Base-by-base conservation (phyloP, 2,797 vertebrate genomes). In the Macropus fuliginosus region DNA sequence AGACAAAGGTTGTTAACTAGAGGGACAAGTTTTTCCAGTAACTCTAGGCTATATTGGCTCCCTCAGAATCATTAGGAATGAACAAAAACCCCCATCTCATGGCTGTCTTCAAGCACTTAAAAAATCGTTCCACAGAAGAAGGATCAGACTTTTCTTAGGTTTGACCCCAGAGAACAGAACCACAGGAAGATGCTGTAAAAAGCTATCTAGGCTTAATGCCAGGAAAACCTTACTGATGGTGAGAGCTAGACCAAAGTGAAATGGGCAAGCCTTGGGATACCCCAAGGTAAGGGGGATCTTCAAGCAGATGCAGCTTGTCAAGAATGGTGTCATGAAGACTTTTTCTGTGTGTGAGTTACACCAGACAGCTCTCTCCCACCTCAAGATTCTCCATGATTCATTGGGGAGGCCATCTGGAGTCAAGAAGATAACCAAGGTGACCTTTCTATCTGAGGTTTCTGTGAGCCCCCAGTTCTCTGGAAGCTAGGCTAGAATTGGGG, bases 41-140 rank as follows among this genome's bases (percentile, higher is more conserved):
- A 93, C 56, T 13, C 91, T 66, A 54, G 74, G 87, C 3, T n/a
- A 92, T 55, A 29, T 52, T 93, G 56, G n/a, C 56, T 94, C 57
- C 90, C 91, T 81, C 10, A 91, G 74, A 92, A 93, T 40, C 56
- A 28, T 91, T 29, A 96, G 56, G 56, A 91, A 18, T 74, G 34
- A 90, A 92, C 56, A 94, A 16, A 74, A 57, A 93, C 24, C 29
- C 66, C 52, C 16, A 40, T 91, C 89, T 59, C 90, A 90, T 0
- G 40, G 74, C 40, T 46, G 40, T 46, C 74, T 46, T 27, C 74
- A 46, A 81, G 21, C 40, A 46, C n/a, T 81, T 46, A 87, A 50
- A 87, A 27, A 87, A 87, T 2, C 46, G 9, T 50, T 21, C 34
- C 27, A 87, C n/a, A 46, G 18, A 46, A 87, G 21, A 50, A 0